These are phyloP conservation scores for Apteryx mantelli DNA, from an alignment of 2,113 vertebrate species.

Conservation along the genomic window DNA sequence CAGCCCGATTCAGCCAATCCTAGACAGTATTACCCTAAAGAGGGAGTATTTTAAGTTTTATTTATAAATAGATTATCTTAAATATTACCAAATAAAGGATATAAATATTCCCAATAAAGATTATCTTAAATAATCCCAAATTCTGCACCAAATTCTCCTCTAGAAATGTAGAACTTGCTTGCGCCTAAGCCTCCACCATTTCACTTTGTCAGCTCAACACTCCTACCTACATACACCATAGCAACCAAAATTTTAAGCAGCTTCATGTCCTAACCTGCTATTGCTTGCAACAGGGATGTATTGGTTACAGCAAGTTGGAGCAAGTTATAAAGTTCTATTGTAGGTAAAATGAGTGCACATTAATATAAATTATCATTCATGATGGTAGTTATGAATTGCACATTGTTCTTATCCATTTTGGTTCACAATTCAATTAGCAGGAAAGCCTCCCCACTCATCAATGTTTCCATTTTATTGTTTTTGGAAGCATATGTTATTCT, in stretches of 20 bases:
- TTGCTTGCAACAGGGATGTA: neutral
- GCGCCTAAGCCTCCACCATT: neutral
- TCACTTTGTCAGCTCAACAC: neutral
- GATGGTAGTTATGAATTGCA: neutral
- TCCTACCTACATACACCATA: neutral
- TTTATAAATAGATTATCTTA: neutral
- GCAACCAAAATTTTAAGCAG: neutral
- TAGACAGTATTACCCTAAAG: neutral
- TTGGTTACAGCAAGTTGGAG: conserved; percentile 1
- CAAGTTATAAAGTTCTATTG: neutral
- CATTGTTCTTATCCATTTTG: conserved; percentile 2
- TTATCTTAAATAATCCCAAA: neutral
- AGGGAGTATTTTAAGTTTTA: neutral
- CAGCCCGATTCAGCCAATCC: neutral
- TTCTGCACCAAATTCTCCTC: neutral
- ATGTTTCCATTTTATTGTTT: conserved; percentile 47
- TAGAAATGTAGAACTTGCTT: neutral
- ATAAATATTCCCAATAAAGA: no score
- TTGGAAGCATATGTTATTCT: neutral
- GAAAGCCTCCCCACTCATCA: neutral
- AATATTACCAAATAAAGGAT: neutral
- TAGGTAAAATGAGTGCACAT: neutral
- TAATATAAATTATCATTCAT: neutral
- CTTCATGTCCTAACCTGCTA: neutral
- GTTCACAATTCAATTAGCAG: neutral